Percentiles rank a stretch among this genome's conserved stretches.
phyloP scores from a whole-genome alignment of 1,140 invertebrate species.

The Pectinophora gossypiella region DNA sequence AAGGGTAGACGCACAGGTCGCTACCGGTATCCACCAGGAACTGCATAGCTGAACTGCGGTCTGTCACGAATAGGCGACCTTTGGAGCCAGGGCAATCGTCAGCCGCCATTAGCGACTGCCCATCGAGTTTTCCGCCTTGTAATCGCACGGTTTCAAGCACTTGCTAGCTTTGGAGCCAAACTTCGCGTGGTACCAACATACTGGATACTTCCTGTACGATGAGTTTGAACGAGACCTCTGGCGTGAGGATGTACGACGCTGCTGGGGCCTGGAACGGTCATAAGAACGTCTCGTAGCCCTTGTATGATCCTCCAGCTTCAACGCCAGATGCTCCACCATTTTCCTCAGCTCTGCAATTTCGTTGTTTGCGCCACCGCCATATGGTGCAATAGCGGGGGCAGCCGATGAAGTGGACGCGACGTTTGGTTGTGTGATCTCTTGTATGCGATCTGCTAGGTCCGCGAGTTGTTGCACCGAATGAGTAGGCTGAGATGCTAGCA shows the following conservation, averaged over 20 bases:
- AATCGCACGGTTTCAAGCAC: conserved; percentile 18
- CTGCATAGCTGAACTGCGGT: conserved; percentile 8
- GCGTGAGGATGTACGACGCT: background rate
- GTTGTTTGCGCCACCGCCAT: too few relatives aligned
- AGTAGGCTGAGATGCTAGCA: background rate
- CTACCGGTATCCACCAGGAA: conserved; percentile 10
- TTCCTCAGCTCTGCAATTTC: background rate
- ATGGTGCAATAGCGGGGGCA: background rate
- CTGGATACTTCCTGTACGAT: conserved; percentile 2
- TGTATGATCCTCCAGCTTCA: background rate
- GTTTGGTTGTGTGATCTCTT: background rate
- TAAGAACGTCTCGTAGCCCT: too few relatives aligned
- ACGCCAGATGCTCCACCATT: background rate
- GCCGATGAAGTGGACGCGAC: background rate
- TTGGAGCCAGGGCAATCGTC: conserved; percentile 9
- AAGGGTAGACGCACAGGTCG: conserved; percentile 14
- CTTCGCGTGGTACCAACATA: conserved; percentile 18
- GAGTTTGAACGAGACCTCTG: conserved; percentile 2
- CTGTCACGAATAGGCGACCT: conserved; percentile 16
- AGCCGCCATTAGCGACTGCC: conserved; percentile 20
- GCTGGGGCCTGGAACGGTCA: background rate
- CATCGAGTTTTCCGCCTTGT: conserved; percentile 14
- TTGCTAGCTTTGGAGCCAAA: conserved; percentile 14
- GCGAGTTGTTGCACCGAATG: background rate
- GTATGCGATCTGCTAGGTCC: background rate